Evolutionary conservation across 1,140 invertebrate genomes (phyloP).

Genomic region (Papilio glaucus): DNA sequence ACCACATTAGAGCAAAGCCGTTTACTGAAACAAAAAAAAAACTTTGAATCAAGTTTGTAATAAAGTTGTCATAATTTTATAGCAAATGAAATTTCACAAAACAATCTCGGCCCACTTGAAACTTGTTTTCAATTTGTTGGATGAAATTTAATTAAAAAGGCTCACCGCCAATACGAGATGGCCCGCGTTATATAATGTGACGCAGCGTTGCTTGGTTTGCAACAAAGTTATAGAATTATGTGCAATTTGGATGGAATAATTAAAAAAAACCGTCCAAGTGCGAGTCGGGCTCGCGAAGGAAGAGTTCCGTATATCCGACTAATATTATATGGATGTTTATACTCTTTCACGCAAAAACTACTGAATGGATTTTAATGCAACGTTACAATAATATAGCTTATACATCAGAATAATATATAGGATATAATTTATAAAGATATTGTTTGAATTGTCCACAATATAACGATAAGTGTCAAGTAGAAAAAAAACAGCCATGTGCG

Average conservation of each 20-base stretch:
- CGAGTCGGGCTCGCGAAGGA: too few species aligned
- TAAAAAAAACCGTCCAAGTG: too few species aligned
- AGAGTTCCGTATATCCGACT: too few species aligned
- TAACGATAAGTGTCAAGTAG: too few species aligned
- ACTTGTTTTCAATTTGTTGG: conserved; percentile 6
- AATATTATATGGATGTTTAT: too few species aligned
- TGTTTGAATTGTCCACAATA: too few species aligned
- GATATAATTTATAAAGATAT: too few species aligned
- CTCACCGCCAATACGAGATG: neutral
- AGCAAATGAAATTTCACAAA: conserved; percentile 2
- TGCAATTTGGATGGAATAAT: neutral
- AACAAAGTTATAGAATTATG: neutral
- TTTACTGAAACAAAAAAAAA: conserved; percentile 2
- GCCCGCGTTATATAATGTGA: neutral
- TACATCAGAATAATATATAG: too few species aligned
- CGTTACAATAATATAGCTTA: too few species aligned
- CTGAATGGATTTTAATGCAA: too few species aligned
- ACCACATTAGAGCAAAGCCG: neutral
- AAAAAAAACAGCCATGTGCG: too few species aligned
- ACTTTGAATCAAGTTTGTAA: conserved; percentile 2
- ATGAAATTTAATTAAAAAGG: conserved; percentile 12
- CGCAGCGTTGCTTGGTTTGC: neutral
- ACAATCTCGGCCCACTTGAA: conserved; percentile 6
- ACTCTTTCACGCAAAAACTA: too few species aligned
- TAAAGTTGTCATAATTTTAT: neutral